These are phyloP conservation scores for Coracias cyanogaster DNA, from an alignment of 2,797 vertebrate genomes.

Conservation along the genomic window DNA sequence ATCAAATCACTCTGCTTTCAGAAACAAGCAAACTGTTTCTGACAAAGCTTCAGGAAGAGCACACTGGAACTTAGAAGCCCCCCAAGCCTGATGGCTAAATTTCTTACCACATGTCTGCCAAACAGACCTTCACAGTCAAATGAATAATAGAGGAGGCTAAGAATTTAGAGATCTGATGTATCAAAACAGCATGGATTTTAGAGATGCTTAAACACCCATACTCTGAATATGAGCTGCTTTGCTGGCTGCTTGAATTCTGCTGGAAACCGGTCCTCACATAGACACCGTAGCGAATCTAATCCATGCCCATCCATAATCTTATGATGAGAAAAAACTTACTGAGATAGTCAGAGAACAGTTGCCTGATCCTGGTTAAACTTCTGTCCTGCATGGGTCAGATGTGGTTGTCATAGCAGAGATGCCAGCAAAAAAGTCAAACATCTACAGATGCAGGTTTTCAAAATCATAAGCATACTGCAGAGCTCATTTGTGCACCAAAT, in stretches of 20 bases:
- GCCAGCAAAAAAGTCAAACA: not conserved
- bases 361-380: not conserved
- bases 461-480: not conserved
- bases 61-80: not conserved
- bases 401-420: not conserved
- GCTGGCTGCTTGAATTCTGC: not conserved
- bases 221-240: not conserved
- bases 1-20: conserved; percentile 45
- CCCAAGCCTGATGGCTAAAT: conserved; percentile 25
- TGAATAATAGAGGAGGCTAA: not conserved
- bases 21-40: conserved; percentile 14
- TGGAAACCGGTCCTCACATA: not conserved
- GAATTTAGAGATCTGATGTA: not conserved
- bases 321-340: not conserved
- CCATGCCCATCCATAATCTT: not conserved
- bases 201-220: not conserved
- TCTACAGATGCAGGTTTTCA: not conserved
- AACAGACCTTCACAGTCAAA: conserved; percentile 54
- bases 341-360: not conserved
- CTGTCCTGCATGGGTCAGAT: not conserved
- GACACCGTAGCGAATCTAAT: not conserved
- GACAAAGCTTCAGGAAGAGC: conserved; percentile 45
- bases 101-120: not conserved
- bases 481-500: not conserved
- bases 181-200: not conserved